Conservation (phyloP, 1,140 invertebrate species). For the Drosophila bipectinata region DNA sequence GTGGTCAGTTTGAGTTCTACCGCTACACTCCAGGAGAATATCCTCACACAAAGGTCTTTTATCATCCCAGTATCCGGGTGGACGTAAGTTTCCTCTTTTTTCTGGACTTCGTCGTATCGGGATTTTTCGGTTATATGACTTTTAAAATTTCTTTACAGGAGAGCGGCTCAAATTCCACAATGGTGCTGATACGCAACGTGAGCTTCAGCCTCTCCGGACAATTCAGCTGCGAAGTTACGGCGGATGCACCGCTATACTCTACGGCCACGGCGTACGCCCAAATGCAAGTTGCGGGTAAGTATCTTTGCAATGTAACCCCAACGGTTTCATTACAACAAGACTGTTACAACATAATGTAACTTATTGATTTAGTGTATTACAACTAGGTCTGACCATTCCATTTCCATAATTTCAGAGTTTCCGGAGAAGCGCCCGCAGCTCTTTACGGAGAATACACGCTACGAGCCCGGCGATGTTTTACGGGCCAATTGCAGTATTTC, state of each 20-base stretch:
- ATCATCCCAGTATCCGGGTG: slow-evolving; percentile 88
- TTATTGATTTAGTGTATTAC: not conserved
- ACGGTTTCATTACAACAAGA: too few species aligned
- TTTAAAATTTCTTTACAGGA: slow-evolving; percentile 85
- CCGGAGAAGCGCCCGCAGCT: slow-evolving; percentile 86
- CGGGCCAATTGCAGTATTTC: slow-evolving; percentile 90
- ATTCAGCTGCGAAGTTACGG: slow-evolving; percentile 94
- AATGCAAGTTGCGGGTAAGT: slow-evolving; percentile 91
- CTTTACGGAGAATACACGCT: slow-evolving; percentile 88
- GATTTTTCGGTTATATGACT: slow-evolving; percentile 17
- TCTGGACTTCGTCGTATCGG: not conserved
- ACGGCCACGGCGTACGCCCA: slow-evolving; percentile 87
- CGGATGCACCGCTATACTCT: slow-evolving; percentile 90
- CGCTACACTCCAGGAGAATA: slow-evolving; percentile 89
- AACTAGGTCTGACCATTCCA: not conserved
- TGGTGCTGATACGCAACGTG: slow-evolving; percentile 89
- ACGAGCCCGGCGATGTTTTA: slow-evolving; percentile 90
- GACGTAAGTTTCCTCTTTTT: slow-evolving; percentile 87
- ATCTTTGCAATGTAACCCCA: not conserved
- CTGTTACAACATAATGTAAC: not conserved
- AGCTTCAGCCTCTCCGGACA: slow-evolving; percentile 90
- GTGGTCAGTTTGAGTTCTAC: slow-evolving; percentile 91
- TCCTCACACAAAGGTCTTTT: slow-evolving; percentile 89
- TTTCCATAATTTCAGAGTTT: slow-evolving; percentile 84
- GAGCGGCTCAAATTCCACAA: slow-evolving; percentile 89